phyloP scores from a whole-genome alignment of 2,888 invertebrate species.

The Spicauda simplicius region DNA sequence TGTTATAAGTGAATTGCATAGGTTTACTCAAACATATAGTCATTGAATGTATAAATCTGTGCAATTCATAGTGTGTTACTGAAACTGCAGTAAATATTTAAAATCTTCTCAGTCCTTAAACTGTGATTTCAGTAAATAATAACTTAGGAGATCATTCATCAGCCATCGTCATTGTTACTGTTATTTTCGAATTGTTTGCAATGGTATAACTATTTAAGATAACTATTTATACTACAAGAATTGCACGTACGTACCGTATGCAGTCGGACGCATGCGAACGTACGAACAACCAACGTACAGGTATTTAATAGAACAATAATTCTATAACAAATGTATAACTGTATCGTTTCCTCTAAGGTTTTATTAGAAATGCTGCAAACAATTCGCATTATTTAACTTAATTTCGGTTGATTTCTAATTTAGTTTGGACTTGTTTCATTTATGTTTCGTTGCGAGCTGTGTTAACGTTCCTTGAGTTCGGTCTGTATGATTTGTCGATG shows the following conservation, averaged over 20 bases:
- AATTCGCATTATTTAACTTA: slow-evolving; percentile 51
- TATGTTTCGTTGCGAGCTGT: slow-evolving; percentile 55
- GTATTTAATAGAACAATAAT: neutral
- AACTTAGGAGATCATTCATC: slow-evolving; percentile 57
- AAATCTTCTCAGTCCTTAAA: no score
- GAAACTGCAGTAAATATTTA: slow-evolving; percentile 4
- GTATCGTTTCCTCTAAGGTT: neutral
- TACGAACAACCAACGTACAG: neutral
- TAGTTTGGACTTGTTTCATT: slow-evolving; percentile 51
- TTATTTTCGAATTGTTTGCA: slow-evolving; percentile 53
- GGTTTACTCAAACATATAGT: neutral
- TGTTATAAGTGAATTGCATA: slow-evolving; percentile 5
- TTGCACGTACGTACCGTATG: neutral
- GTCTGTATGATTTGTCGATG: slow-evolving; percentile 55
- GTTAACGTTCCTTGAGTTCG: slow-evolving; percentile 57
- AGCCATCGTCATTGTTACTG: slow-evolving; percentile 56
- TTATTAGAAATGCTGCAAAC: slow-evolving; percentile 50
- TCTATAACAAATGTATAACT: neutral
- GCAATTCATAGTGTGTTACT: slow-evolving; percentile 18
- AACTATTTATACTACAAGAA: neutral
- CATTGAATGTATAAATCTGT: neutral
- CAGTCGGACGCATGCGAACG: neutral
- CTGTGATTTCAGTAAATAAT: slow-evolving; percentile 10
- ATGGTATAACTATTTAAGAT: slow-evolving; percentile 31
- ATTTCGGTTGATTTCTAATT: slow-evolving; percentile 51